A percentile compares a stretch with the other conserved stretches of the same genome.
Conservation (phyloP, 2,113 vertebrate species). For the Pogonocichla stellata region DNA sequence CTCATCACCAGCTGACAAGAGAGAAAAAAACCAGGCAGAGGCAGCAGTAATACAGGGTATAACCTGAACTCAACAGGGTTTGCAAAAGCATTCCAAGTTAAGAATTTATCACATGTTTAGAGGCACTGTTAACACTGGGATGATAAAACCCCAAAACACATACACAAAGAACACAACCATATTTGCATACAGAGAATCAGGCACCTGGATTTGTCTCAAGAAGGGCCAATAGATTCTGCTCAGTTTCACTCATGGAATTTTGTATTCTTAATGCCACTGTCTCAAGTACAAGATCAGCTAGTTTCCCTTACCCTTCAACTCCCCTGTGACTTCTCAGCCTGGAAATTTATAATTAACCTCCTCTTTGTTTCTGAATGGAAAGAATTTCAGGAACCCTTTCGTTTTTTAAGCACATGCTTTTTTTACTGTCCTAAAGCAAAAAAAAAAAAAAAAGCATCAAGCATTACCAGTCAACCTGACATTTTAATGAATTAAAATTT, state of each 20-base stretch:
- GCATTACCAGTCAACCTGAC: background rate
- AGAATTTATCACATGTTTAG: background rate
- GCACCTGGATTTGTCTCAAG: background rate
- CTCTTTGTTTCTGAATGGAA: background rate
- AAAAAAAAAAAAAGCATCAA: background rate
- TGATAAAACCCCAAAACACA: background rate
- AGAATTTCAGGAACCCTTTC: background rate
- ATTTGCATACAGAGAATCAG: background rate
- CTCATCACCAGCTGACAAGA: background rate
- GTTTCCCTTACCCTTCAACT: background rate
- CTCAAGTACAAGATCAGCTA: background rate
- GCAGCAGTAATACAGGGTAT: background rate
- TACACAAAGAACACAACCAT: fast-evolving
- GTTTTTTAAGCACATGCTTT: background rate
- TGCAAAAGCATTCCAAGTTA: background rate
- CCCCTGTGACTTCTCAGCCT: background rate
- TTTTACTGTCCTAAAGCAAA: background rate
- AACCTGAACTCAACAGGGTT: too few relatives aligned
- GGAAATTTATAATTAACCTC: background rate
- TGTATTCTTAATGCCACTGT: background rate
- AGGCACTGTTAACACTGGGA: background rate
- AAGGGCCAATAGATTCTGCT: background rate
- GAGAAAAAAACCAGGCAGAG: background rate
- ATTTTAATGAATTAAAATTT: background rate
- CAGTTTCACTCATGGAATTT: background rate